phyloP scores from a whole-genome alignment of 2,888 invertebrate genomes.

The Chorisops tibialis region DNA sequence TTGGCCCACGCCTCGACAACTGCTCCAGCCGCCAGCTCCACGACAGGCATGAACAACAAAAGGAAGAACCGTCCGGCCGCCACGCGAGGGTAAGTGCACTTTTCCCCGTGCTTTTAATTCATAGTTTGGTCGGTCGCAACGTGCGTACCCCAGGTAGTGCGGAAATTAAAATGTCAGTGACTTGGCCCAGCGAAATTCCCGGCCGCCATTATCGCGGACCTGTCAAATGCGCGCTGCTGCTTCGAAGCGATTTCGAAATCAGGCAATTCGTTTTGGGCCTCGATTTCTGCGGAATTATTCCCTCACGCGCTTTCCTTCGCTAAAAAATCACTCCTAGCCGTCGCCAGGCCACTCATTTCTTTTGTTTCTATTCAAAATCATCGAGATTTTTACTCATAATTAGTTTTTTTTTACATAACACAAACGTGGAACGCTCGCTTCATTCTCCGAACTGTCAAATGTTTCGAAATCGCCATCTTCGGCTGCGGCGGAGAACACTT shows the following conservation, averaged over 20 bases:
- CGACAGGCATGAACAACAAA: constrained; percentile 61
- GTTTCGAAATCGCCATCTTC: constrained; percentile 1
- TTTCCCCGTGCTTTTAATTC: not conserved
- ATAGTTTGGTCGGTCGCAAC: not conserved
- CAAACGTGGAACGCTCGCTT: constrained; percentile 7
- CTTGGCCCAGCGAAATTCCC: not conserved
- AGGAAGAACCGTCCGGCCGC: constrained; percentile 79
- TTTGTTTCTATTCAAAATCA: too few species aligned
- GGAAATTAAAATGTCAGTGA: not conserved
- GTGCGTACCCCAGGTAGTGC: not conserved
- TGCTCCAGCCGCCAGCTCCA: not conserved
- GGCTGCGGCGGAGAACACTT: not conserved
- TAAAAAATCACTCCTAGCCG: too few species aligned
- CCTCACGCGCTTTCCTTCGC: too few species aligned
- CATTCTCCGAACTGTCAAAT: constrained; percentile 5
- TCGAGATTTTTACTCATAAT: constrained; percentile 5
- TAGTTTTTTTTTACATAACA: constrained; percentile 22
- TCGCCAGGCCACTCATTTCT: not conserved
- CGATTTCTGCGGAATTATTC: too few species aligned
- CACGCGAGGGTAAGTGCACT: constrained; percentile 58
- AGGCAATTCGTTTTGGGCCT: not conserved
- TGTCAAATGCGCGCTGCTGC: too few species aligned
- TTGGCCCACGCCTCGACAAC: constrained; percentile 22
- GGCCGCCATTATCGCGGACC: constrained; percentile 9
- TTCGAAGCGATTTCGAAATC: not conserved